Conservation (phyloP, 2,888 invertebrate species). For the Zeuzera pyrina region DNA sequence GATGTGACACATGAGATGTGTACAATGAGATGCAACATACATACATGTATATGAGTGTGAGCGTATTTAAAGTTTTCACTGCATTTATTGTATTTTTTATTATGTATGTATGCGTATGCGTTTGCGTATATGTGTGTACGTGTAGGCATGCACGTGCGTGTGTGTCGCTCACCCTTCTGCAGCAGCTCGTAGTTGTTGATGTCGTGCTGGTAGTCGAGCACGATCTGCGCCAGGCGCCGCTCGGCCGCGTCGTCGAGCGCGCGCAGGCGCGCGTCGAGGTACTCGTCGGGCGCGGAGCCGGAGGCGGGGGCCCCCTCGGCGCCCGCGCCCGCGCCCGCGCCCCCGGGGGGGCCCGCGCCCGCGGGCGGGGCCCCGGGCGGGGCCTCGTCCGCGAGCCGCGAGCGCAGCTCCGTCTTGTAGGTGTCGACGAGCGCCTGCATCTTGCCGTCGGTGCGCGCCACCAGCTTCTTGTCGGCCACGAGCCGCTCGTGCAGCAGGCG, state of each 20-base stretch:
- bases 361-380: conserved; percentile 52
- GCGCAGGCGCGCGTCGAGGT: conserved; percentile 84
- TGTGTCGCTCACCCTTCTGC: conserved; percentile 74
- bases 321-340: conserved; percentile 31
- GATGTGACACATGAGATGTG: too few relatives aligned
- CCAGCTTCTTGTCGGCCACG: conserved; percentile 93
- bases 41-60: too few relatives aligned
- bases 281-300: conserved; percentile 42
- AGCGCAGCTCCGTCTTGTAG: conserved; percentile 79
- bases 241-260: conserved; percentile 82
- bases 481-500: conserved; percentile 92
- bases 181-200: conserved; percentile 79
- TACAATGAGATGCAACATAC: too few relatives aligned
- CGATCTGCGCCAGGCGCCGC: conserved; percentile 83
- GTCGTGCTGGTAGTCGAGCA: conserved; percentile 87
- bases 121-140: too few relatives aligned
- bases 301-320: conserved; percentile 75
- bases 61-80: too few relatives aligned
- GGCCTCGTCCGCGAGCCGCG: conserved; percentile 4
- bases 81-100: too few relatives aligned
- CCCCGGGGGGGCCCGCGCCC: conserved; percentile 39
- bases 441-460: conserved; percentile 98
- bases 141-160: too few relatives aligned
- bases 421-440: conserved; percentile 95
- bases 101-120: too few relatives aligned